Evolutionary conservation across 2,888 invertebrate species (phyloP).

Genomic region (Aelia acuminata): DNA sequence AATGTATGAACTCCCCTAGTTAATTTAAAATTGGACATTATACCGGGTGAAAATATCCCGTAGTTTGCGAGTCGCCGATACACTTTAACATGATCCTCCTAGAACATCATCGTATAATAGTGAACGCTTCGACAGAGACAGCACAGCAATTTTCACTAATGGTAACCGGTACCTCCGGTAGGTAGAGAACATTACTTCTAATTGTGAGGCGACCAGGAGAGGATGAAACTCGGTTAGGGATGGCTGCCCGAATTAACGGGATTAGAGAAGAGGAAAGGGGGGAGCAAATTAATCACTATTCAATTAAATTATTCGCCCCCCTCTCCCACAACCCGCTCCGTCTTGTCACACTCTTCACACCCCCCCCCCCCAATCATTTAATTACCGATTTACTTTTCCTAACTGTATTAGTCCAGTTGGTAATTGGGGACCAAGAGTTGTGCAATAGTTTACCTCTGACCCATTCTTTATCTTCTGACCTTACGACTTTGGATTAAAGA

Average conservation of each 20-base stretch:
- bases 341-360: constrained; percentile 31
- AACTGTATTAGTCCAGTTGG: background rate
- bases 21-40: no score
- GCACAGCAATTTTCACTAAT: background rate
- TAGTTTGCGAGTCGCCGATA: no score
- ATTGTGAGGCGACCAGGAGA: constrained; percentile 19
- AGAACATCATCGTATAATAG: background rate
- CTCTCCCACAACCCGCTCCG: background rate
- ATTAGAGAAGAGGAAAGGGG: background rate
- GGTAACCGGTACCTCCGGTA: background rate
- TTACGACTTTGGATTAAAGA: no score
- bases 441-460: background rate
- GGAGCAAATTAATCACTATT: constrained; percentile 32
- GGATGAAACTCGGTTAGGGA: constrained; percentile 25
- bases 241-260: constrained; percentile 46
- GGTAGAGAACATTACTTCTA: constrained; percentile 40
- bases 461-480: background rate
- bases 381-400: constrained; percentile 11
- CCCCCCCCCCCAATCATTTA: background rate
- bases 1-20: no score
- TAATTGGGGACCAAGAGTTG: background rate
- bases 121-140: background rate
- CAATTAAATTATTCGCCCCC: constrained; percentile 29
- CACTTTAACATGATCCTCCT: background rate
- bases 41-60: no score